Conservation (phyloP, 2,113 vertebrate species). For the Oreochromis aureus region DNA sequence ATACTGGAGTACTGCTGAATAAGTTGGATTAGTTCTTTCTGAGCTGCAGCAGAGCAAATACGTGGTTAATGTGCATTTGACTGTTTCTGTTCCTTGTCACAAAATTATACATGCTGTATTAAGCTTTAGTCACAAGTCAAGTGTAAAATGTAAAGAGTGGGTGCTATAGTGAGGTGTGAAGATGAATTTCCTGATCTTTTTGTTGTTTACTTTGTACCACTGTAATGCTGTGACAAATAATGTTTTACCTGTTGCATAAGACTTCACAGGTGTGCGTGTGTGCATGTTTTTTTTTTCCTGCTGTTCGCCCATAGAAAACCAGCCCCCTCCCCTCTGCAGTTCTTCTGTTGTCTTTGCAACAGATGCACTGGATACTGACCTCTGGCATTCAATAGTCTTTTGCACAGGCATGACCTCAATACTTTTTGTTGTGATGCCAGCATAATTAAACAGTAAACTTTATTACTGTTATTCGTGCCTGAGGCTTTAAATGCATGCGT, state of each 20-base stretch:
- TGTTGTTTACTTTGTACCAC: neutral
- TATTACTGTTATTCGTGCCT: neutral
- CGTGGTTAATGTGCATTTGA: neutral
- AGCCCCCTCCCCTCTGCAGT: neutral
- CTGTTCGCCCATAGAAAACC: neutral
- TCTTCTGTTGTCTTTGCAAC: conserved; percentile 22
- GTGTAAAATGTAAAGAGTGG: neutral
- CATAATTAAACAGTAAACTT: neutral
- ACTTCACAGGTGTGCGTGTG: neutral
- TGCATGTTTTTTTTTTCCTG: neutral
- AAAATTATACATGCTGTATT: neutral
- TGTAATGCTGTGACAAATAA: neutral
- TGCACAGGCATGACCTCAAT: neutral
- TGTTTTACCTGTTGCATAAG: neutral
- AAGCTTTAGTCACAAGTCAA: neutral
- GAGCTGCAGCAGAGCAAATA: neutral
- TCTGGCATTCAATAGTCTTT: conserved; percentile 13
- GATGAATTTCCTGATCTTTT: neutral
- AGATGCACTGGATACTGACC: conserved; percentile 9
- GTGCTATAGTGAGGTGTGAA: neutral
- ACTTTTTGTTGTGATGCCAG: neutral
- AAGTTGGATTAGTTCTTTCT: neutral
- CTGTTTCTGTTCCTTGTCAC: neutral
- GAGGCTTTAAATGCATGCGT: neutral
- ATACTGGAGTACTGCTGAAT: neutral